Base-by-base conservation (phyloP, 2,113 vertebrate genomes). In the Hippocampus barbouri region DNA sequence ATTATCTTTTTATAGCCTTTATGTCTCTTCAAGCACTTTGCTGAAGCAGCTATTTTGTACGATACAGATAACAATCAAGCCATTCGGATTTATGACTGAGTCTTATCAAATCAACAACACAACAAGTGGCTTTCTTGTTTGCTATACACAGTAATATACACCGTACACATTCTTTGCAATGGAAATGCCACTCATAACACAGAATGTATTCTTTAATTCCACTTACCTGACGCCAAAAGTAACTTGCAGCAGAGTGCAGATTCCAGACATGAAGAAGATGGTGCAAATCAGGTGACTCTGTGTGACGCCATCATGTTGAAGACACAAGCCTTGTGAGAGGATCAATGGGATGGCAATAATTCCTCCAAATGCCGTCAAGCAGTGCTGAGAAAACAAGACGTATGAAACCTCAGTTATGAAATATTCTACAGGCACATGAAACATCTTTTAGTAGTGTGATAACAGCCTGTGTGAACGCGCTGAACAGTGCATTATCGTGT, bases 231-330 rank as follows among this genome's bases (percentile, higher is more conserved):
- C 87, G 40, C 97, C 97, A n/a, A 98, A 92, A 69, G 94, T 77
- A 72, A 98, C 96, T 86, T 99, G 97, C 79, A 98, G 84, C 66
- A 99, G 89, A 8, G 96, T 98, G 85, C 96, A 98, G 60, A 99
- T 81, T 15, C 97, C 96, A 0, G 97, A 97, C 78, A 98, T 94
- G 12, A 98, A 98, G 93, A 98, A 96, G 64, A 98, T 95, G 81
- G 95, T 98, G 90, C 96, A 96, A 92, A 99, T 97, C 77, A 98
- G 94, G 81, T 96, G 92, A 87, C 95, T 95, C 79, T 99, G 97
- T 4, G 95, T 95, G 81, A 98, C 90, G 7, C 92, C 85, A n/a
- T 98, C 97, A 0, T 97, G 93, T 74, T 97, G 94, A 74, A 99
- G 91, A 81, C 97, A 98, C 74, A 99, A 87, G 1, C 87, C 93